phyloP scores from a whole-genome alignment of 2,113 vertebrate genomes.

The Semnornis frantzii region DNA sequence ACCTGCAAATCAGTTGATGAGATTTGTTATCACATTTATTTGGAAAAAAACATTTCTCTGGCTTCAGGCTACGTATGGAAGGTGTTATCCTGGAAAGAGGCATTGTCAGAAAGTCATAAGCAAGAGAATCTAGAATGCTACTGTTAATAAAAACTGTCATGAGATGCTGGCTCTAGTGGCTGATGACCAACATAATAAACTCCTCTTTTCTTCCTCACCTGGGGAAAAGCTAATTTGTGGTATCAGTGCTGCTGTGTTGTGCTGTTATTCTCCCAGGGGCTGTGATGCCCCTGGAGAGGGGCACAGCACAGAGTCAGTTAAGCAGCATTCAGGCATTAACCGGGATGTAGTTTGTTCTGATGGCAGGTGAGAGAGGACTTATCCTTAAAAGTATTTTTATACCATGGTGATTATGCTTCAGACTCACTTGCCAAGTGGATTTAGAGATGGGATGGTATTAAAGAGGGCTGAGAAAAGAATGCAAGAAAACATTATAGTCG shows the following conservation, averaged over 20 bases:
- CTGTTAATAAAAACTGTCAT: slow-evolving; percentile 30
- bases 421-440: not conserved
- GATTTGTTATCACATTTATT: not conserved
- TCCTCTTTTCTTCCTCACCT: not conserved
- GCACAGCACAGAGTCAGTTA: not conserved
- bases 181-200: slow-evolving; percentile 12
- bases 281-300: not conserved
- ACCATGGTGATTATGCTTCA: not conserved
- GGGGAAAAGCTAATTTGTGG: not conserved
- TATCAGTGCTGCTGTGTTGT: not conserved
- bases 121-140: not conserved
- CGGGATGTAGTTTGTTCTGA: not conserved
- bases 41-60: slow-evolving; percentile 11
- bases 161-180: not conserved
- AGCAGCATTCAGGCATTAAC: not conserved
- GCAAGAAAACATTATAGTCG: not conserved
- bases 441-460: not conserved
- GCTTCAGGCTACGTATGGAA: not conserved
- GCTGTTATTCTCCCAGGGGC: not conserved
- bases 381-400: not conserved
- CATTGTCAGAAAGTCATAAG: not conserved
- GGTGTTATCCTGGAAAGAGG: not conserved
- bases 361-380: not conserved
- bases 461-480: not conserved
- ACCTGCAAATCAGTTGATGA: slow-evolving; percentile 9